Conservation (phyloP, 2,888 invertebrate genomes). For the Scaptomyza caliginosa region DNA sequence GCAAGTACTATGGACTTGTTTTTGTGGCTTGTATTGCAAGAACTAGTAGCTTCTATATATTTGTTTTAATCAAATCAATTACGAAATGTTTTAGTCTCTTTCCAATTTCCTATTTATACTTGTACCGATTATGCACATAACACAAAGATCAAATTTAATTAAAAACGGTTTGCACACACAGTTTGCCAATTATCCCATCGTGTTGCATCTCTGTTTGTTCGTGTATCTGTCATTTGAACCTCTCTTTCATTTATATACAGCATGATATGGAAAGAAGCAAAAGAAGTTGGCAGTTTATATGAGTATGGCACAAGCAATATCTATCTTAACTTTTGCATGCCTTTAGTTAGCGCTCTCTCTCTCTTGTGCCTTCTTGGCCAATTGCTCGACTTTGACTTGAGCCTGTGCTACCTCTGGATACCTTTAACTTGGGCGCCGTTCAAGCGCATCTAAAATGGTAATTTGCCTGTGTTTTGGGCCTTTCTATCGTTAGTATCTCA, state of each 20-base stretch:
- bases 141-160: not conserved
- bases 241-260: slow-evolving; percentile 8
- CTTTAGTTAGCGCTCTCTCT: not conserved
- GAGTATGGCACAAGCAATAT: slow-evolving; percentile 21
- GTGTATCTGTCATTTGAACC: slow-evolving; percentile 51
- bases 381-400: slow-evolving; percentile 23
- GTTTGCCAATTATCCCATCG: not conserved
- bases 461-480: slow-evolving; percentile 56
- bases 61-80: not conserved
- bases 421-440: slow-evolving; percentile 58
- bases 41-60: not conserved
- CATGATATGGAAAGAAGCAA: not conserved
- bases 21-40: not conserved
- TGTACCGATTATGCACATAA: not conserved
- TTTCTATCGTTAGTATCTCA: slow-evolving; percentile 47
- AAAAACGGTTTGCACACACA: not conserved
- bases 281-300: too few species aligned
- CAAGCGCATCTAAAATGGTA: slow-evolving; percentile 69
- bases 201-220: slow-evolving; percentile 13
- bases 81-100: not conserved
- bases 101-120: not conserved
- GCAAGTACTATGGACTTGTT: slow-evolving; percentile 1
- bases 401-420: slow-evolving; percentile 38
- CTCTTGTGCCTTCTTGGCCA: slow-evolving; percentile 12
- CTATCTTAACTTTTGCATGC: slow-evolving; percentile 10